Conservation (phyloP, 2,797 vertebrate genomes). For the Eupleurogrammus muticus region DNA sequence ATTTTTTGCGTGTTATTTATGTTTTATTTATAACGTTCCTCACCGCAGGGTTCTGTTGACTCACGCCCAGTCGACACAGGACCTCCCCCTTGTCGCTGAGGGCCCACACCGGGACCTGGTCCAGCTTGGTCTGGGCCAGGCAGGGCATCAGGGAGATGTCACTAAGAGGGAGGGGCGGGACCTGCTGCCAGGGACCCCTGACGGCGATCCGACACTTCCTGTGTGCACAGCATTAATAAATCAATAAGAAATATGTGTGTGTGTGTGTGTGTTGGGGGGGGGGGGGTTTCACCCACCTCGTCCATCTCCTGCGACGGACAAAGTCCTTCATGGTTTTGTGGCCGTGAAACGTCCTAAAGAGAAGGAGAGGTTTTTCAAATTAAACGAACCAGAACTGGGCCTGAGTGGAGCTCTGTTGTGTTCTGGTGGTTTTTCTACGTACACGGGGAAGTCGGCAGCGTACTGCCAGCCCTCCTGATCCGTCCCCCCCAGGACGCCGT, state of each 20-base stretch:
- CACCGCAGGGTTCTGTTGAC: slow-evolving; percentile 87
- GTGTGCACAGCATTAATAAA: slow-evolving; percentile 10
- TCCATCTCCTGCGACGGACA: slow-evolving; percentile 94
- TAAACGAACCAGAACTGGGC: no score
- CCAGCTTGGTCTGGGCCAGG: slow-evolving; percentile 80
- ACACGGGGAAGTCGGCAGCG: slow-evolving; percentile 95
- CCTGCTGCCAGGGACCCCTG: slow-evolving; percentile 93
- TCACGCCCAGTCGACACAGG: slow-evolving; percentile 92
- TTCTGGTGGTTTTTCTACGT: no score
- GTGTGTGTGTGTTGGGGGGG: slow-evolving; percentile 33
- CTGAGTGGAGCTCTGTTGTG: no score
- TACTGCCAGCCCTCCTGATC: slow-evolving; percentile 99
- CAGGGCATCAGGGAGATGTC: slow-evolving; percentile 94
- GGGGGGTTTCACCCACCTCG: no score
- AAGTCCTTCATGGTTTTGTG: slow-evolving; percentile 99
- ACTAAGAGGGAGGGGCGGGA: slow-evolving; percentile 88
- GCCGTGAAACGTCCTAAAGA: slow-evolving; percentile 91
- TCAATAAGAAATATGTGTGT: no score
- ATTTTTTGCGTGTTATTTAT: no score
- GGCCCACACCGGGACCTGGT: slow-evolving; percentile 92
- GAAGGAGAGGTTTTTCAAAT: slow-evolving; percentile 7
- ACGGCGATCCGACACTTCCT: slow-evolving; percentile 94
- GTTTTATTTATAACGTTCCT: slow-evolving; percentile 74
- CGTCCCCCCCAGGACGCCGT: slow-evolving; percentile 86
- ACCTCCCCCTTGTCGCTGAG: slow-evolving; percentile 96